Evolutionary conservation across 64 coral and sea anemone genomes (phyloP), one percentile per base, ranked within the genome.

Genomic region (Montipora efflorescens): DNA sequence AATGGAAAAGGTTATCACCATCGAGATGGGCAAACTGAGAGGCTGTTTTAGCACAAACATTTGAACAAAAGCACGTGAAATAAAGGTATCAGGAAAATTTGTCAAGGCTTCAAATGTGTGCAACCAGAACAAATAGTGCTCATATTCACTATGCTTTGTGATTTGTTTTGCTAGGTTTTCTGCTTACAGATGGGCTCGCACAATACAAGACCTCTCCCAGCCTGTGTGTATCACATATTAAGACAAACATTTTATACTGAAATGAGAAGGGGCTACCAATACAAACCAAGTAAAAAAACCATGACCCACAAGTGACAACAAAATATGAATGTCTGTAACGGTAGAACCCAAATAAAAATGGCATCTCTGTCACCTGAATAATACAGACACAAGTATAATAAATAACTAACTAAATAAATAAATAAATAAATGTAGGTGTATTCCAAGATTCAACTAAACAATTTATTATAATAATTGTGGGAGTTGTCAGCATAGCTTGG

Each of bases 181-280:
- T 91, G 77, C 48, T 77, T 55, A 7, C 82, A 91, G 22, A 92
- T 92, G 90, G 90, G 78, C 6, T 92, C 68, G 90, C 79, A 92
- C 21, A 92, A 92, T 53, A 72, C 79, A 15, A 82, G 90, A 28
- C 90, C 90, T 50, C 75, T 84, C n/a, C 69, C 79, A 21, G 78
- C 90, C 4, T 92, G 90, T 84, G 51, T 92, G 47, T 83, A 55
- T 55, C 52, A 92, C 43, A 20, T 47, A 46, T 75, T 92, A 11
- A 67, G 90, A 23, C 5, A 62, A 61, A 71, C 13, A 83, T 92
- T 62, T 57, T 19, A 50, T 15, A 44, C 75, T 21, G 67, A 64
- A 7, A 47, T 52, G 61, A 48, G 0, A 52, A 88, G 86, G 61
- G 70, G 66, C 12, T 88, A 75, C 66, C 70, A 36, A 36, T 36